Conservation (phyloP, 30 jellyfish, hydroid and myxozoan genomes). For the Hydra vulgaris region DNA sequence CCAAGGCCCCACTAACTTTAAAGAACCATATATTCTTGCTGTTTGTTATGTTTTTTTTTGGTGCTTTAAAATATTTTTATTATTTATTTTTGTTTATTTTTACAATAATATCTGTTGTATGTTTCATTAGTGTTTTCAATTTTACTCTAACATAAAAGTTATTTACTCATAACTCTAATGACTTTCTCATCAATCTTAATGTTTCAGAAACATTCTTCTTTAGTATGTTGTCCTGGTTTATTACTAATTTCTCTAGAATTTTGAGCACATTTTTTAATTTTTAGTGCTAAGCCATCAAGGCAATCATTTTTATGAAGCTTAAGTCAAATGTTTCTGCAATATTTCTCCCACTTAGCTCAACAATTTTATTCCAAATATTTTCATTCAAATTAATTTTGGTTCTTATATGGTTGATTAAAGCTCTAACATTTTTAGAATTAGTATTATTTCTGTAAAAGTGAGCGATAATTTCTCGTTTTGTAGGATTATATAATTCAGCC, state of each 20-base stretch:
- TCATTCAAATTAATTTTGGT: not conserved
- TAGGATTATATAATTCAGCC: not conserved
- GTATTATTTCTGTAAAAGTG: not conserved
- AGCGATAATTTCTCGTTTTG: not conserved
- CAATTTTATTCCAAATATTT: no score
- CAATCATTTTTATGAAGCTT: no score
- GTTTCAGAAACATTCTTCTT: no score
- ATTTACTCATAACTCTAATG: no score
- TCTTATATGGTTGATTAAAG: not conserved
- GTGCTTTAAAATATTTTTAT: not conserved
- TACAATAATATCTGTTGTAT: not conserved
- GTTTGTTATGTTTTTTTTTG: not conserved
- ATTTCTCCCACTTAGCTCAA: no score
- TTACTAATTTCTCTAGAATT: no score
- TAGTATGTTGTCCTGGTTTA: no score
- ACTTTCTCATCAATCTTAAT: no score
- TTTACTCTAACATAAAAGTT: not conserved
- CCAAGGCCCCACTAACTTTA: not conserved
- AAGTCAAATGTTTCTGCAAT: no score
- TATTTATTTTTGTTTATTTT: not conserved
- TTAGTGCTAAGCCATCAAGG: no score
- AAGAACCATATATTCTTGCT: not conserved
- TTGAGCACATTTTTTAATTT: no score
- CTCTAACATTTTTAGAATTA: not conserved
- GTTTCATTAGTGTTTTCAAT: not conserved